Percentiles rank a stretch among this genome's conserved stretches.
phyloP scores from a whole-genome alignment of 2,797 vertebrate genomes.

The Crotalus adamanteus region DNA sequence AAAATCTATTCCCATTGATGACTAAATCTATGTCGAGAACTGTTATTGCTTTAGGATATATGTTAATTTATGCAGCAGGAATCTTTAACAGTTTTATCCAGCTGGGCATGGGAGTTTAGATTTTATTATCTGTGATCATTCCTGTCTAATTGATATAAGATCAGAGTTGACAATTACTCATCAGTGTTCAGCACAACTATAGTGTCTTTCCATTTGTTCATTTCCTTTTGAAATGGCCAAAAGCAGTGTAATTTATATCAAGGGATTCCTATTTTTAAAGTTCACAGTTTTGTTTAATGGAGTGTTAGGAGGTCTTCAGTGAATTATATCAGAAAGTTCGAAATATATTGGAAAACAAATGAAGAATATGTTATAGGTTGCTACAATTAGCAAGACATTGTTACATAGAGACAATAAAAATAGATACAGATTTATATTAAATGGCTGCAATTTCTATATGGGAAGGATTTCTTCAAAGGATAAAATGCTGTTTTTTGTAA shows the following conservation, averaged over 20 bases:
- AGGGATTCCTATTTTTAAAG: conserved; percentile 69
- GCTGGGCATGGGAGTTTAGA: conserved; percentile 58
- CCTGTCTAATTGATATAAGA: conserved; percentile 74
- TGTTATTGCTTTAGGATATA: conserved; percentile 61
- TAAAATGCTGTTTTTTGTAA: not conserved
- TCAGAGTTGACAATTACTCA: conserved; percentile 72
- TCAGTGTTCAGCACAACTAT: conserved; percentile 65
- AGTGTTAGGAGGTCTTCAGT: conserved; percentile 41
- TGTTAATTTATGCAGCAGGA: conserved; percentile 59
- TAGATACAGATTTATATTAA: not conserved
- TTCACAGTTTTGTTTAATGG: conserved; percentile 66
- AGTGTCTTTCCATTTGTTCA: conserved; percentile 65
- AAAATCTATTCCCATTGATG: conserved; percentile 45
- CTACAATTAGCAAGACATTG: not conserved
- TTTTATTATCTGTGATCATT: conserved; percentile 68
- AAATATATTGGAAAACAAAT: conserved; percentile 49
- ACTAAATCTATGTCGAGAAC: conserved; percentile 39
- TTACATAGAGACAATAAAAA: not conserved
- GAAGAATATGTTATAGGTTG: conserved; percentile 28
- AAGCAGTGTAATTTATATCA: conserved; percentile 75
- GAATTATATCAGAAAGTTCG: conserved; percentile 60
- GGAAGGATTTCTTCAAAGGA: not conserved
- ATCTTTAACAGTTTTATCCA: conserved; percentile 59
- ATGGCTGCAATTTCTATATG: not conserved
- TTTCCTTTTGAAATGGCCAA: conserved; percentile 72